These are phyloP conservation scores for Phaonia tiefii DNA, from an alignment of 2,888 invertebrate genomes.

Conservation along the genomic window DNA sequence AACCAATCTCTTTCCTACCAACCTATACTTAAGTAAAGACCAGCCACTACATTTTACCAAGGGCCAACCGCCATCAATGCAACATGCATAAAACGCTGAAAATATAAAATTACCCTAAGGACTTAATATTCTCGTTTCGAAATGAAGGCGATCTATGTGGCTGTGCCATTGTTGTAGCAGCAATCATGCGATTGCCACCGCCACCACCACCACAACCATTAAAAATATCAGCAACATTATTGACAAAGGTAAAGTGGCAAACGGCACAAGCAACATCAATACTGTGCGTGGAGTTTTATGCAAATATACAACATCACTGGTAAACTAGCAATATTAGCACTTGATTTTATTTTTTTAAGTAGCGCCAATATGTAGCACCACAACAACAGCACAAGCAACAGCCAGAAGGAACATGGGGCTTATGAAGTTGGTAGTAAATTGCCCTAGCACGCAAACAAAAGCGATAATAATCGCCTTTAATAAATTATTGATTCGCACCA, in stretches of 20 bases:
- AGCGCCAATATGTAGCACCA: conserved; percentile 13
- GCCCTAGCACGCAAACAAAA: conserved; percentile 64
- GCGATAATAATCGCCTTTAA: conserved; percentile 68
- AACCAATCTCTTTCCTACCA: neutral
- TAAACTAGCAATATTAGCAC: conserved; percentile 46
- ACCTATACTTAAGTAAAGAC: neutral
- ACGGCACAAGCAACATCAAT: neutral
- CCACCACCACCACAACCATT: neutral
- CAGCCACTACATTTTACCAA: conserved; percentile 8
- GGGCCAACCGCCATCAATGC: neutral
- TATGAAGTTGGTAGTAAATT: conserved; percentile 47
- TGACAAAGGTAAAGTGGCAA: neutral
- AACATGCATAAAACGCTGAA: conserved; percentile 3
- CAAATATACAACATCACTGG: conserved; percentile 31
- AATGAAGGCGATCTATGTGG: neutral
- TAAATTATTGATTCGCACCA: conserved; percentile 69
- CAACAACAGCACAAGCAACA: conserved; percentile 48
- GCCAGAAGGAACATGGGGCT: conserved; percentile 3
- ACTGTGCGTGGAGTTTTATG: neutral
- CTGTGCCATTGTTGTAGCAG: neutral
- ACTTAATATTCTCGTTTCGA: conserved; percentile 28
- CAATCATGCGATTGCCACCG: neutral
- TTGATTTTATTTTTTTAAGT: conserved; percentile 35
- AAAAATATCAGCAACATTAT: neutral
- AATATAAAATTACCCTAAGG: conserved; percentile 24